A percentile compares a stretch with the other conserved stretches of the same genome.
Evolutionary conservation across 23 tunicate genomes (phyloP).

Genomic region (Phallusia fumigata): DNA sequence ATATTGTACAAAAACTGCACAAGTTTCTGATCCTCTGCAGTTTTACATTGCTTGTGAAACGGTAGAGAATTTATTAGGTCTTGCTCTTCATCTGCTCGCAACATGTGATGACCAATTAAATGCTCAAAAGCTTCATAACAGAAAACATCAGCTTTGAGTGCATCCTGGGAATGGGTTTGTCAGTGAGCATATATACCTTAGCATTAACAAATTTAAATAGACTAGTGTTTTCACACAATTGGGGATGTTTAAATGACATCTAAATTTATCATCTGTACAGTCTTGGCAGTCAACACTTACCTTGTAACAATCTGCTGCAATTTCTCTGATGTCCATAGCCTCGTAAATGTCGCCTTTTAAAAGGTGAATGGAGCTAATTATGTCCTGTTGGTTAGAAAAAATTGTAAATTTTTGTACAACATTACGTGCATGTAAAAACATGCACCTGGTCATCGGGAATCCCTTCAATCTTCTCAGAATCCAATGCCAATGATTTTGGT

Average conservation of each 20-base stretch:
- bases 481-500: conserved; percentile 21
- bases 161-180: conserved; percentile 34
- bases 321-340: conserved; percentile 73
- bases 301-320: conserved; percentile 85
- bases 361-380: conserved; percentile 52
- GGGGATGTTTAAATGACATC: neutral
- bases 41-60: conserved; percentile 47
- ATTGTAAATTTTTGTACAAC: neutral
- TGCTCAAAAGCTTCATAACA: conserved; percentile 86
- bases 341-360: conserved; percentile 84
- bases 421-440: too few relatives aligned
- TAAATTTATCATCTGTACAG: neutral
- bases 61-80: conserved; percentile 67
- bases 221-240: too few relatives aligned
- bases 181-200: neutral
- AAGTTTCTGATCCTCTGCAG: conserved; percentile 53
- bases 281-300: conserved; percentile 9
- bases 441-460: conserved; percentile 75
- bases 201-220: too few relatives aligned
- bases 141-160: conserved; percentile 69
- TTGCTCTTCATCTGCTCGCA: conserved; percentile 74
- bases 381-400: conserved; percentile 33
- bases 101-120: conserved; percentile 66
- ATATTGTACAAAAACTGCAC: conserved; percentile 56
- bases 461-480: conserved; percentile 47